Base-by-base conservation (phyloP, 2,888 invertebrate species). In the Tenthredo notha region DNA sequence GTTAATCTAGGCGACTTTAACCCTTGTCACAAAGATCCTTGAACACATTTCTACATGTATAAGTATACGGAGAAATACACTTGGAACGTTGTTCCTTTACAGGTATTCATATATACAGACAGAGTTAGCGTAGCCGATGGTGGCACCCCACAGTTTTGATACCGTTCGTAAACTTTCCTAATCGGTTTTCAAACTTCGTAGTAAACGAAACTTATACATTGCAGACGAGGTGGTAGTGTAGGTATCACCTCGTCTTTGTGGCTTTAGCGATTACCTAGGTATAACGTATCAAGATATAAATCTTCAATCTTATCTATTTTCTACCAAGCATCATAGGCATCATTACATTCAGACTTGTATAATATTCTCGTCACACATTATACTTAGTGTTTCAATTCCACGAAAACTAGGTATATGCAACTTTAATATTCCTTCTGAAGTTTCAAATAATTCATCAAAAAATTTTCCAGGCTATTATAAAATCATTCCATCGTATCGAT, bases 131-230 rank as follows among this genome's bases (percentile, higher is more conserved):
- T 84, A 84, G 85, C 61, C 87, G 85, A 85, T 87, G 88, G 85
- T 85, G 88, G 88, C 87, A 87, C 89, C 89, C 88, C 87, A 87
- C 88, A 89, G 91, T 89, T 91, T 90, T 91, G 90, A 90, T 91
- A 89, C 89, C 67, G 83, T 88, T 87, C 88, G 86, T 88, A 89
- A 90, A 90, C 89, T 88, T 87, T 89, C 87, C 89, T 91, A 91
- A 90, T 90, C 90, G 91, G 91, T 90, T 91, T 90, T 88, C 90
- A 90, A 91, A 90, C 90, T 90, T 87, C 85, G 84, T 72, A 83
- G 83, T 70, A 83, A 83, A 85, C 84, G 78, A 80, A 84, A 74
- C 33, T 78, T 78, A 85, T 86, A 85, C 83, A 78, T 74, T 84
- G 80, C 83, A 83, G 80, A 85, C 75, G 83, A 75, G 70, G 54